Percentiles rank a stretch among this genome's conserved stretches.
These are phyloP conservation scores for Tauraco hartlaubi DNA, from an alignment of 2,797 vertebrate species.

Conservation along the genomic window DNA sequence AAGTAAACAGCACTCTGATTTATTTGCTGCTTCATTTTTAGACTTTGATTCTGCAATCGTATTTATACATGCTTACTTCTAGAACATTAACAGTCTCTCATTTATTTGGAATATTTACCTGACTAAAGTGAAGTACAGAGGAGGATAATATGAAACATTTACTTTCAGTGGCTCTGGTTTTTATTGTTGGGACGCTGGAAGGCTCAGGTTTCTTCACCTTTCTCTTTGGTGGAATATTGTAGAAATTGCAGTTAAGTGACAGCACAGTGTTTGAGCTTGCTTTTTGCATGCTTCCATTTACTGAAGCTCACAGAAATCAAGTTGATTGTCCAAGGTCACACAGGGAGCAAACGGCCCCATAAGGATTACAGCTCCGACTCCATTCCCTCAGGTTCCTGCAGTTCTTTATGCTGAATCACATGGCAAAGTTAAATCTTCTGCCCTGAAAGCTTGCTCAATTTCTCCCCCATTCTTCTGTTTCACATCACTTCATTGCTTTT, in stretches of 20 bases:
- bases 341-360: background rate
- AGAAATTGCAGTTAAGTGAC: background rate
- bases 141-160: background rate
- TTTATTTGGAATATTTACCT: background rate
- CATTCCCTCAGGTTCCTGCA: background rate
- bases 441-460: constrained; percentile 2
- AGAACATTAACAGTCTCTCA: background rate
- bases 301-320: background rate
- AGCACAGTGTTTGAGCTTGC: background rate
- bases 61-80: background rate
- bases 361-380: background rate
- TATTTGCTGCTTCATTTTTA: background rate
- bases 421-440: background rate
- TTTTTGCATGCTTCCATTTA: background rate
- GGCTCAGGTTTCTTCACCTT: background rate
- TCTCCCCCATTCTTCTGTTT: background rate
- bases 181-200: background rate
- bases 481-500: background rate
- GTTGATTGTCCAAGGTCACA: background rate
- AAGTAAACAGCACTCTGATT: background rate
- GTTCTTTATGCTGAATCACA: background rate
- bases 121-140: background rate
- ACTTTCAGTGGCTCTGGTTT: background rate
- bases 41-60: background rate
- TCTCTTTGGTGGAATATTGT: background rate